A percentile compares a stretch with the other conserved stretches of the same genome.
These are phyloP conservation scores for Helobdella robusta DNA, from an alignment of 2,888 invertebrate species.

Conservation along the genomic window DNA sequence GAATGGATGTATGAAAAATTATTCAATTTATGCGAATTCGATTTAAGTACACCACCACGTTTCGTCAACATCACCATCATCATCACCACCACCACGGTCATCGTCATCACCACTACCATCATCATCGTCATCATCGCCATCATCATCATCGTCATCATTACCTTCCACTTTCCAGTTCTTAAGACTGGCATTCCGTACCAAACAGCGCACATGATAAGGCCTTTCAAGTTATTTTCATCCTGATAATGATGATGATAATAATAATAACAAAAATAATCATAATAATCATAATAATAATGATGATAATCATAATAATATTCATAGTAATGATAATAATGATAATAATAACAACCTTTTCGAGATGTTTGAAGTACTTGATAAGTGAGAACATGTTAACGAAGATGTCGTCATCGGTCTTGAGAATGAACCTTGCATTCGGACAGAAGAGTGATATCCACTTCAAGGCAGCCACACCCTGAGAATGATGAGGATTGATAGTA, in stretches of 20 bases:
- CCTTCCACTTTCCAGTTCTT: conserved; percentile 51
- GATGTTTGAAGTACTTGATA: conserved; percentile 34
- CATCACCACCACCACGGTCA: conserved; percentile 18
- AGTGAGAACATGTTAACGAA: conserved; percentile 52
- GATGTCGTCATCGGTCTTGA: conserved; percentile 52
- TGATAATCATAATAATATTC: no score
- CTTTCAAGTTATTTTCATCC: conserved; percentile 22
- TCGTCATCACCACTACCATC: conserved; percentile 27
- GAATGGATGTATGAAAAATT: no score
- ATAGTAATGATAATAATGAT: no score
- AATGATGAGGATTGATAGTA: neutral
- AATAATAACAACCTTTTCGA: conserved; percentile 26
- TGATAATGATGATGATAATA: no score
- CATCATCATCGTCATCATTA: conserved; percentile 34
- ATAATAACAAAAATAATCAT: no score
- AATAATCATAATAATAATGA: no score
- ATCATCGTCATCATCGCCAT: conserved; percentile 26
- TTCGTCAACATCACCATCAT: conserved; percentile 26
- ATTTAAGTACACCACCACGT: no score
- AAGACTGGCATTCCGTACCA: conserved; percentile 48
- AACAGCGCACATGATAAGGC: conserved; percentile 45
- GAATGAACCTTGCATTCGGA: conserved; percentile 43
- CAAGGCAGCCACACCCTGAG: conserved; percentile 45
- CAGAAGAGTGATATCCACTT: conserved; percentile 50
- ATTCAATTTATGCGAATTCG: no score